Base-by-base conservation (phyloP, 2,113 vertebrate species). In the Rhineura floridana region DNA sequence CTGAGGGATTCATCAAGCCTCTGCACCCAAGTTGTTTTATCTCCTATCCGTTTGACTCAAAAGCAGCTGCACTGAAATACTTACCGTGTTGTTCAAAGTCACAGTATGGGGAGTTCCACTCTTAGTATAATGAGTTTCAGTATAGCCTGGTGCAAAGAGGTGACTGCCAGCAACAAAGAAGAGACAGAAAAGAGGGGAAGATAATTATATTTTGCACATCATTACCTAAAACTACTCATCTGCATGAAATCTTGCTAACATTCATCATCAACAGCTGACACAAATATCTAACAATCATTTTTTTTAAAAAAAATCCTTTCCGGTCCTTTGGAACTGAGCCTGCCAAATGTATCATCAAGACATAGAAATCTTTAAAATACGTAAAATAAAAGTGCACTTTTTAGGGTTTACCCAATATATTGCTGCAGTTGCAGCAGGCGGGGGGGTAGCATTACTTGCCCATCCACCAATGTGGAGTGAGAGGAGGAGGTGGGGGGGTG, bases 101-200 rank as follows among this genome's bases (percentile, higher is more conserved):
- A 90, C 94, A 50, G 95, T 97, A 89, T 93, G 96, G 87, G 97
- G 96, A 17, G 46, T 83, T 92, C 98, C 98, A 84, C 84, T 93
- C 62, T 93, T 92, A 85, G 88, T 96, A 89, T 99, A 99, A 96
- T 97, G 97, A 83, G 97, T 98, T 95, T 99, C 98, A 2, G 98
- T 98, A 95, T 98, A 99, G 93, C 95, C 94, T 44, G 97, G 96
- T 83, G 98, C 97, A 94, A 99, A 97, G 86, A 99, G 97, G 83
- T 98, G 93, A 90, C 99, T 99, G 93, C 55, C 92, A 88, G 91
- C 50, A 93, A 91, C 79, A 93, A 76, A 85, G 46, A 84, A 85
- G 1, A n/a, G 33, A 85, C 83, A 73, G 55, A 33, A 77, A 84
- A 89, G 67, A 73, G 23, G 17, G 33, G 15, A 42, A 59, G 62